Conservation (phyloP, 37 sponge, comb jelly and placozoan genomes). For the Bolinopsis microptera region DNA sequence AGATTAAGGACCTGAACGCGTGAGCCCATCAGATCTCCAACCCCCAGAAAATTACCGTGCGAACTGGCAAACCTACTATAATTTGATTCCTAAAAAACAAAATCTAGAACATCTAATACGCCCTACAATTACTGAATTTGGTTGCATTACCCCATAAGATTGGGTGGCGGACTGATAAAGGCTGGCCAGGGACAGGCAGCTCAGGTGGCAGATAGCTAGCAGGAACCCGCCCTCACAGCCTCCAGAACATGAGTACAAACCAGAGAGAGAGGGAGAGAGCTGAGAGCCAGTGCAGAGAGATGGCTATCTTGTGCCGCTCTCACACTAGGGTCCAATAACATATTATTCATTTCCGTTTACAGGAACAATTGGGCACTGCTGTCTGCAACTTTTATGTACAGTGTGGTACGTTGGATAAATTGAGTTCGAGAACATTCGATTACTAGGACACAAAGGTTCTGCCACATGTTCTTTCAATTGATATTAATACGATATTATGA, state of each 20-base stretch:
- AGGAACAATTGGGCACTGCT: background rate
- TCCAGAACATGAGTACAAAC: background rate
- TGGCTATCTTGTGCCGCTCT: background rate
- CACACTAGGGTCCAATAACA: background rate
- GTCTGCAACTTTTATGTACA: background rate
- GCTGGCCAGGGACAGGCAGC: background rate
- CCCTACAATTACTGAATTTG: background rate
- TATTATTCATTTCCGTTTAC: background rate
- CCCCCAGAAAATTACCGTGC: background rate
- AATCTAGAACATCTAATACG: background rate
- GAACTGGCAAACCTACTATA: background rate
- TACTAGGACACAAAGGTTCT: background rate
- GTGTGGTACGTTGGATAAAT: background rate
- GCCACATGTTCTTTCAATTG: background rate
- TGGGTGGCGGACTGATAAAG: background rate
- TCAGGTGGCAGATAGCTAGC: background rate
- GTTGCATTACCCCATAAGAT: background rate
- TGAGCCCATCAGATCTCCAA: background rate
- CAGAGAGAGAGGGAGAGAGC: background rate
- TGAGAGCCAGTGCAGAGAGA: too few relatives aligned
- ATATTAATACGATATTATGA: too few relatives aligned
- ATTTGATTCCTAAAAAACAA: background rate
- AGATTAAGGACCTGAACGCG: background rate
- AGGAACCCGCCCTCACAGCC: background rate
- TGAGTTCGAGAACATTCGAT: background rate